A percentile compares a stretch with the other conserved stretches of the same genome.
Evolutionary conservation across 2,113 vertebrate genomes (phyloP).

Genomic region (Tachuris rubrigastra): DNA sequence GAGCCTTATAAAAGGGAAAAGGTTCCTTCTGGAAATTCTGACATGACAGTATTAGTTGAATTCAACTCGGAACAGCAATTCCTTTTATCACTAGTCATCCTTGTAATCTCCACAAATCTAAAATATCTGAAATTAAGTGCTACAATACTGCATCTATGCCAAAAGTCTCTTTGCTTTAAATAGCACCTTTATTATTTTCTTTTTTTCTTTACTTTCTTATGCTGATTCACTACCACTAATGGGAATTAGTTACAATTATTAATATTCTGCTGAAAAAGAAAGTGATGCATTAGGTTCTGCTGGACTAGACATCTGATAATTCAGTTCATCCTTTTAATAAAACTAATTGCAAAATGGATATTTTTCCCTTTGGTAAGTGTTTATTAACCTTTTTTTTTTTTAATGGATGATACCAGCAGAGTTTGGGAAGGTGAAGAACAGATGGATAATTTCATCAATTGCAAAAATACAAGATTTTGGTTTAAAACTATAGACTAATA

Average conservation of each 20-base stretch:
- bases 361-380: not conserved
- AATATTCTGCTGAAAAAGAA: not conserved
- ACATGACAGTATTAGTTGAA: not conserved
- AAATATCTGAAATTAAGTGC: not conserved
- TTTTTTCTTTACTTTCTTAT: not conserved
- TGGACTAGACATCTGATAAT: not conserved
- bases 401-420: not conserved
- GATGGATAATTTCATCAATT: not conserved
- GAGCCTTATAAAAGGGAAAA: not conserved
- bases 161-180: not conserved
- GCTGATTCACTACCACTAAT: not conserved
- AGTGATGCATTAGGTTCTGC: not conserved
- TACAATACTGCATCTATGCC: not conserved
- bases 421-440: not conserved
- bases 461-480: not conserved
- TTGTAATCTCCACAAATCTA: not conserved
- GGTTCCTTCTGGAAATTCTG: not conserved
- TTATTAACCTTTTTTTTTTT: not conserved
- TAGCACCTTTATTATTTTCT: not conserved
- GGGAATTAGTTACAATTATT: not conserved
- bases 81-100: not conserved
- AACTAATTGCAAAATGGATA: not conserved
- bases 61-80: not conserved
- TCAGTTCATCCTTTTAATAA: not conserved
- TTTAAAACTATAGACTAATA: not conserved